A percentile compares a stretch with the other conserved stretches of the same genome.
Evolutionary conservation across 2,888 invertebrate genomes (phyloP).

Genomic region (Desoria tigrina): DNA sequence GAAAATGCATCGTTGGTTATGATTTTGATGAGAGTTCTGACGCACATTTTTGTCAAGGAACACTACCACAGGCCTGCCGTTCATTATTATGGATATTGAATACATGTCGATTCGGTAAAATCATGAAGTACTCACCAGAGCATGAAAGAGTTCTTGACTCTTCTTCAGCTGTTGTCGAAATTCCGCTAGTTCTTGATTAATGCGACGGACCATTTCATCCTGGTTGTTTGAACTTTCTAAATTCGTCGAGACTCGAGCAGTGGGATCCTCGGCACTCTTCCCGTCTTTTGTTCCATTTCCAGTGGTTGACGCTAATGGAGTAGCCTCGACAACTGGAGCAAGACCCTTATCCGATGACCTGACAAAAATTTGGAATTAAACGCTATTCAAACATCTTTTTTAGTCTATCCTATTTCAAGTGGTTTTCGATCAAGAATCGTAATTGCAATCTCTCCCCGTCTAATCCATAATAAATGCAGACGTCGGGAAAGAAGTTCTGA

Average conservation of each 20-base stretch:
- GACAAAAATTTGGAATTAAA: neutral
- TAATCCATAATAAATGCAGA: no score
- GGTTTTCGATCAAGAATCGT: no score
- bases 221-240: conserved; percentile 1
- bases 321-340: neutral
- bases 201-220: conserved; percentile 44
- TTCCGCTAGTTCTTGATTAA: conserved; percentile 50
- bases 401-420: no score
- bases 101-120: neutral
- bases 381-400: neutral
- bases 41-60: no score
- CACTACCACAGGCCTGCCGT: no score
- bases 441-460: no score
- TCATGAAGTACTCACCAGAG: conserved; percentile 42
- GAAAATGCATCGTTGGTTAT: no score
- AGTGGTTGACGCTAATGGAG: neutral
- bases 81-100: no score
- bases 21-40: no score
- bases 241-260: neutral
- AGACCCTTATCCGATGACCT: conserved; percentile 6
- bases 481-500: no score
- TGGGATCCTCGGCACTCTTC: neutral
- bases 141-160: conserved; percentile 50
- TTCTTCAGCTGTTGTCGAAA: conserved; percentile 51
- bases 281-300: conserved; percentile 3